Evolutionary conservation across 2,888 invertebrate genomes (phyloP).

Genomic region (Thereva nobilitata): DNA sequence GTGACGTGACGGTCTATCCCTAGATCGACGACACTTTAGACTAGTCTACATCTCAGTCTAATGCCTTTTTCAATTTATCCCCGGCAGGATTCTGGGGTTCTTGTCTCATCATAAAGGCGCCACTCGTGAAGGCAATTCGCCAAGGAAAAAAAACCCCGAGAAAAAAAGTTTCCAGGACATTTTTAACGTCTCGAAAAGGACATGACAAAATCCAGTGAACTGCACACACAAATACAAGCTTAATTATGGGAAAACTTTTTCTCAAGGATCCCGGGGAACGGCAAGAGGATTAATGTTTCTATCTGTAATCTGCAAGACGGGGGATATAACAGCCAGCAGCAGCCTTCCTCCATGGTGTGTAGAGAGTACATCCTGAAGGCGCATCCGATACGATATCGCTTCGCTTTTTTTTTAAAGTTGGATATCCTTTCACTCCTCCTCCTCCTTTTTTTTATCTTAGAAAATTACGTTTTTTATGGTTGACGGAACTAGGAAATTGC

Average conservation of each 20-base stretch:
- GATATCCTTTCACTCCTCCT: no score
- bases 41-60: neutral
- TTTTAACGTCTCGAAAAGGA: neutral
- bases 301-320: slow-evolving; percentile 5
- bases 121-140: slow-evolving; percentile 15
- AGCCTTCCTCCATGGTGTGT: neutral
- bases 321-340: neutral
- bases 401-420: no score
- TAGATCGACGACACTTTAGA: neutral
- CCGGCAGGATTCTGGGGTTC: neutral
- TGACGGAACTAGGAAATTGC: slow-evolving; percentile 16
- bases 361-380: neutral
- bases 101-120: slow-evolving; percentile 9
- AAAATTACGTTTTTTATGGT: slow-evolving; percentile 19
- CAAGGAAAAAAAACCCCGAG: slow-evolving; percentile 4
- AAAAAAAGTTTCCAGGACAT: neutral
- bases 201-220: neutral
- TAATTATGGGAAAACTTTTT: slow-evolving; percentile 24
- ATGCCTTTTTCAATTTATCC: slow-evolving; percentile 10
- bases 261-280: neutral
- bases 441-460: slow-evolving; percentile 3
- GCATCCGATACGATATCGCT: no score
- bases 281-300: slow-evolving; percentile 11
- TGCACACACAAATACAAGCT: slow-evolving; percentile 13
- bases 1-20: neutral